A percentile compares a stretch with the other conserved stretches of the same genome.
phyloP scores from a whole-genome alignment of 2,113 vertebrate genomes.

The Siphamia tubifer region DNA sequence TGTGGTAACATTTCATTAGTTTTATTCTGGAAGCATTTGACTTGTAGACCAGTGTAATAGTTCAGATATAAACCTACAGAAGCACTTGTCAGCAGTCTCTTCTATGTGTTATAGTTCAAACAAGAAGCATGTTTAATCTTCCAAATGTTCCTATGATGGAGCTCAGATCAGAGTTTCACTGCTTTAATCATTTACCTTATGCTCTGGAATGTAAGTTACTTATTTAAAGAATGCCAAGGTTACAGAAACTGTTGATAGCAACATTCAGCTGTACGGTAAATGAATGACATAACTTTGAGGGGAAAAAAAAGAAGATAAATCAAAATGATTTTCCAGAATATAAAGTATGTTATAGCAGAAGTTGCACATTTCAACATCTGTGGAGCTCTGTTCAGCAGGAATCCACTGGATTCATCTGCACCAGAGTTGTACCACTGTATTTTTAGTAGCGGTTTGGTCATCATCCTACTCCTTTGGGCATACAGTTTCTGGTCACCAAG shows the following conservation, averaged over 20 bases:
- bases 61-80: too few relatives aligned
- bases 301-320: neutral
- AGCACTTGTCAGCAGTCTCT: too few relatives aligned
- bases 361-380: neutral
- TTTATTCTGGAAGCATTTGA: too few relatives aligned
- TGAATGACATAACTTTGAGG: neutral
- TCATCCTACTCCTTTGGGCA: slow-evolving; percentile 46
- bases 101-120: too few relatives aligned
- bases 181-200: slow-evolving; percentile 24
- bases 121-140: neutral
- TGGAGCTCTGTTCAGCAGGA: neutral
- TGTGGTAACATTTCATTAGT: too few relatives aligned
- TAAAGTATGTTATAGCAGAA: neutral
- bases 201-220: slow-evolving; percentile 51
- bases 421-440: slow-evolving; percentile 13
- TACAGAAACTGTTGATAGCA: slow-evolving; percentile 12
- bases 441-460: slow-evolving; percentile 50
- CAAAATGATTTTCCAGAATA: neutral
- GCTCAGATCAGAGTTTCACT: neutral
- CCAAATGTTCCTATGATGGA: neutral
- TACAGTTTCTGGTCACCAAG: slow-evolving; percentile 35
- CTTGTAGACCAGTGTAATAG: too few relatives aligned
- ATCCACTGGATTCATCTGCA: neutral
- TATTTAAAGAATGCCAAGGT: slow-evolving; percentile 47
- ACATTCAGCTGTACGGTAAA: neutral